A percentile compares a stretch with the other conserved stretches of the same genome.
These are phyloP conservation scores for Epirrita christyi DNA, from an alignment of 2,888 invertebrate genomes.

Conservation along the genomic window DNA sequence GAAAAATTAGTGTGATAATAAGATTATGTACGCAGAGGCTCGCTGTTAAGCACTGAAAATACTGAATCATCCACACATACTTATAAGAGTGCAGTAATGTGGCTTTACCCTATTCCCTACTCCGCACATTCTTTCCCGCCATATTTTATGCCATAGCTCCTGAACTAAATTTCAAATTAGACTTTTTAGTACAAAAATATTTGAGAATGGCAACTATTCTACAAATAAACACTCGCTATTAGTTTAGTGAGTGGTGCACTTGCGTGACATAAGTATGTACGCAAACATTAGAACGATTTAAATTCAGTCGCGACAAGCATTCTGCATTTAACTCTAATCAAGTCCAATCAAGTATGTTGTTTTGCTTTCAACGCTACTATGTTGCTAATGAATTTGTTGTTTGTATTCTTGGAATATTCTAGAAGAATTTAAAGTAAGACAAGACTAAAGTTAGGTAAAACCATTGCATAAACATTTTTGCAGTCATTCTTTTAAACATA, in stretches of 20 bases:
- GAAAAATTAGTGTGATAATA: no score
- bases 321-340: constrained; percentile 11
- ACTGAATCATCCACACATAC: no score
- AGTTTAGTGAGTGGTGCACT: constrained; percentile 24
- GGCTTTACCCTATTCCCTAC: no score
- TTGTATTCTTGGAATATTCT: not conserved
- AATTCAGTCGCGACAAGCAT: constrained; percentile 9
- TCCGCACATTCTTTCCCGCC: no score
- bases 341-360: constrained; percentile 10
- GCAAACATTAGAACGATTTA: constrained; percentile 16
- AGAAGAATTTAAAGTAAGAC: not conserved
- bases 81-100: no score
- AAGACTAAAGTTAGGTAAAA: not conserved
- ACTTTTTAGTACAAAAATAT: constrained; percentile 40
- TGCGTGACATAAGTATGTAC: constrained; percentile 38
- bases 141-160: no score
- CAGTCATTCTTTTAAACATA: no score
- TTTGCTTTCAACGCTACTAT: constrained; percentile 8
- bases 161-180: no score
- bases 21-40: no score
- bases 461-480: not conserved
- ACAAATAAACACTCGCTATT: constrained; percentile 35
- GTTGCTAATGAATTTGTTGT: constrained; percentile 2
- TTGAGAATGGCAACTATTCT: constrained; percentile 47
- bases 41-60: no score